These are phyloP conservation scores for Bugulina stolonifera DNA, from an alignment of 2,888 invertebrate species.

Conservation along the genomic window DNA sequence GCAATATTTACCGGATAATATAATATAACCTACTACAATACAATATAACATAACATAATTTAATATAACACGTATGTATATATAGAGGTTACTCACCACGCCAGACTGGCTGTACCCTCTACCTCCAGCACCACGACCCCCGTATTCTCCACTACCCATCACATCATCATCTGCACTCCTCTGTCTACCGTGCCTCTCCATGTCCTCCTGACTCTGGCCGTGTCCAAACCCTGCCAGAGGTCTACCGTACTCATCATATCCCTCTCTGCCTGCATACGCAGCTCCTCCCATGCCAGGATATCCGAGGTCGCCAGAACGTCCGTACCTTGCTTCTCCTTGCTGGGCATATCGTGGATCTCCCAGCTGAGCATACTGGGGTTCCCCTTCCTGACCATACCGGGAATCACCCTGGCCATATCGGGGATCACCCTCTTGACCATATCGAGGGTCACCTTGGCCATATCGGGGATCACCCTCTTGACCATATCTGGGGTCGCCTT, in stretches of 20 bases:
- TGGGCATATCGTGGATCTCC: background rate
- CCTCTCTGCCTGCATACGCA: background rate
- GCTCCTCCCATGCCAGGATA: background rate
- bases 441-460: slow-evolving; percentile 27
- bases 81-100: background rate
- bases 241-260: slow-evolving; percentile 19
- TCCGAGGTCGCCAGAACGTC: background rate
- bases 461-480: slow-evolving; percentile 24
- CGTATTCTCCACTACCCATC: background rate
- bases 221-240: slow-evolving; percentile 10
- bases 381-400: slow-evolving; percentile 13
- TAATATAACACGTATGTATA: too few relatives aligned
- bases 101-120: slow-evolving; percentile 22
- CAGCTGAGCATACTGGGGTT: slow-evolving; percentile 22
- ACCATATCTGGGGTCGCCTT: slow-evolving; percentile 24
- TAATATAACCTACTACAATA: too few relatives aligned
- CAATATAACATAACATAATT: too few relatives aligned
- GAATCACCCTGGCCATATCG: slow-evolving; percentile 2
- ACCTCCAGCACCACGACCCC: background rate
- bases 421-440: slow-evolving; percentile 23
- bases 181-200: slow-evolving; percentile 4
- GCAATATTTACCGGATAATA: too few relatives aligned
- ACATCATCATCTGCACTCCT: slow-evolving; percentile 13
- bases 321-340: slow-evolving; percentile 1
- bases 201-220: slow-evolving; percentile 23